Evolutionary conservation across 2,888 invertebrate species (phyloP), one percentile per base, ranked within the genome.

Genomic region (Drosophila tripunctata): DNA sequence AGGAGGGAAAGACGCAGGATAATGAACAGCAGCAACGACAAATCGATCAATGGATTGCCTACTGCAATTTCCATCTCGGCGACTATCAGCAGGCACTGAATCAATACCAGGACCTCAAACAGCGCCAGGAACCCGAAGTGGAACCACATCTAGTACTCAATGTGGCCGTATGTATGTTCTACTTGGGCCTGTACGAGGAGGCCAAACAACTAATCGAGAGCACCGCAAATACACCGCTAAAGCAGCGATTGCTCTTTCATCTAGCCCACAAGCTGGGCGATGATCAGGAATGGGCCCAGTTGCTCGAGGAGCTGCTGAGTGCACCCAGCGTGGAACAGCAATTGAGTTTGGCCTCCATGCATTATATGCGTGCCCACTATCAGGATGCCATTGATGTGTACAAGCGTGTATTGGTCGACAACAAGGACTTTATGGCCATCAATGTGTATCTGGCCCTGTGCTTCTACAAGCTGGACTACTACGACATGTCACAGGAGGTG

Each of bases 361-460:
- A 99, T 90, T 99, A 98, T 89, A 93, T 99, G 56, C 93, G 99
- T 54, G 96, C 97, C 4, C 99, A 99, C 91, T 99, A 99, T 90
- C 98, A 99, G 90, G 99, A 99, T 91, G 99, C 99, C 41, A 98
- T 99, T 67, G 99, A 99, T 90, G 97, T 99, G 70, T 99, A 99
- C 90, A 99, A 99, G 91, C 94, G 97, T 64, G 94, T 99, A 52
- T 92, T 99, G 10, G 92, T 98, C 17, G 97, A 98, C 82, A 96
- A 98, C 92, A 96, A 98, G 97, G 96, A 96, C 52, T 97, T 95
- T 91, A 92, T 98, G 89, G 99, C 99, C 0, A 92, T 99, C 62
- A 99, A 99, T 91, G 98, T 99, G 3, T 99, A 99, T 91, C 96
- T 99, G 58, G 99, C 99, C 0, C 92, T 99, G 12, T 99, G 99